Percentiles rank a stretch among this genome's conserved stretches.
Conservation (phyloP, 2,888 invertebrate genomes). For the Drosophila mayaguana region DNA sequence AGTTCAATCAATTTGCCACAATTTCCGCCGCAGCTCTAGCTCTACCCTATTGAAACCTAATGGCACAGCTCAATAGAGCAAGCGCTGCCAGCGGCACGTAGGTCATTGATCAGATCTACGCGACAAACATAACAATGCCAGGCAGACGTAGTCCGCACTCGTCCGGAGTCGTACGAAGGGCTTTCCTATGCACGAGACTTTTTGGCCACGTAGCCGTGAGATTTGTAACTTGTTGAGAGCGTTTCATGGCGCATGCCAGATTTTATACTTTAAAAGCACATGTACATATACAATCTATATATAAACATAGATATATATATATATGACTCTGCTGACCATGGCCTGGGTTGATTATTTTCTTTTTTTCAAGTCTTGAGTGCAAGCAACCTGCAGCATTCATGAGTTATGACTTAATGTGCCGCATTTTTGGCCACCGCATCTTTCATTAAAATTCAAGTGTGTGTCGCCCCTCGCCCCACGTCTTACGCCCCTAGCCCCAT, state of each 20-base stretch:
- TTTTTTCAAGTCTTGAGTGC: slow-evolving; percentile 45
- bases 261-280: slow-evolving; percentile 45
- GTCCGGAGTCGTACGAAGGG: background rate
- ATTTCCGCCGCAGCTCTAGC: slow-evolving; percentile 58
- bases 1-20: slow-evolving; percentile 80
- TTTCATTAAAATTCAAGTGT: slow-evolving; percentile 78
- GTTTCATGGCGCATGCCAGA: slow-evolving; percentile 49
- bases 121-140: slow-evolving; percentile 80
- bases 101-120: slow-evolving; percentile 83
- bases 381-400: slow-evolving; percentile 55
- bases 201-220: slow-evolving; percentile 56
- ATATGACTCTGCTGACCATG: slow-evolving; percentile 3
- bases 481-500: background rate
- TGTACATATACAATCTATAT: slow-evolving; percentile 8
- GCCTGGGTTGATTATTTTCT: slow-evolving; percentile 63
- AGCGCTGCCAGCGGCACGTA: slow-evolving; percentile 67
- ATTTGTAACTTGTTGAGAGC: slow-evolving; percentile 71
- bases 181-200: slow-evolving; percentile 19
- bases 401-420: slow-evolving; percentile 70
- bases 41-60: slow-evolving; percentile 72
- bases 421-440: slow-evolving; percentile 39
- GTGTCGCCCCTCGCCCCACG: slow-evolving; percentile 28
- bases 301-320: slow-evolving; percentile 10
- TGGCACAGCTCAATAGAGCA: slow-evolving; percentile 66
- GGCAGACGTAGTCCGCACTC: background rate